These are phyloP conservation scores for Marcusenius ussheri DNA, from an alignment of 2,113 vertebrate genomes.

Conservation along the genomic window DNA sequence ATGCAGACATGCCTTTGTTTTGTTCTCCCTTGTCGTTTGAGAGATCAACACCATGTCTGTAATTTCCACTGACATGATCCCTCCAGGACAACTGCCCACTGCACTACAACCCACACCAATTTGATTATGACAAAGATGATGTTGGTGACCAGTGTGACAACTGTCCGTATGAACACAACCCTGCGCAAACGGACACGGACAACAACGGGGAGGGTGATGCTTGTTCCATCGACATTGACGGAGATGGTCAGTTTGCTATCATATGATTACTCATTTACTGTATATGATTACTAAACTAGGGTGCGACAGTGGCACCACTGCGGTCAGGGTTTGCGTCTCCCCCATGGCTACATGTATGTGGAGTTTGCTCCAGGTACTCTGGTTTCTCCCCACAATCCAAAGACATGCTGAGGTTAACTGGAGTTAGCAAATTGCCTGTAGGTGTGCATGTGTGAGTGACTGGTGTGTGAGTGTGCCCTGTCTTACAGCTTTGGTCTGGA, in stretches of 20 bases:
- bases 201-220: conserved; percentile 85
- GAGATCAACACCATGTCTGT: not conserved
- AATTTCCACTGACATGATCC: conserved; percentile 4
- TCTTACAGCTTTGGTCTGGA: not conserved
- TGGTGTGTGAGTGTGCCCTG: not conserved
- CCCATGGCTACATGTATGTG: not conserved
- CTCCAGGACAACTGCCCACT: conserved; percentile 88
- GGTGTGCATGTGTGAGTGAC: not conserved
- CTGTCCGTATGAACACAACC: conserved; percentile 87
- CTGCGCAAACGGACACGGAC: conserved; percentile 85
- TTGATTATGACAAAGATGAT: conserved; percentile 87
- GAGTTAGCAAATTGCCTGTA: not conserved
- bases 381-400: not conserved
- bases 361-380: not conserved
- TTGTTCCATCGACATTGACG: conserved; percentile 90
- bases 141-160: conserved; percentile 93
- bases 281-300: not conserved
- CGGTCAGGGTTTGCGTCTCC: not conserved
- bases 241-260: conserved; percentile 70
- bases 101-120: conserved; percentile 86
- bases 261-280: not conserved
- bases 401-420: not conserved
- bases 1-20: not conserved
- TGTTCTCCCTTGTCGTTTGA: not conserved
- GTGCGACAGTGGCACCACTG: not conserved